phyloP scores from a whole-genome alignment of 1,140 invertebrate species.

The Heliconius congener region DNA sequence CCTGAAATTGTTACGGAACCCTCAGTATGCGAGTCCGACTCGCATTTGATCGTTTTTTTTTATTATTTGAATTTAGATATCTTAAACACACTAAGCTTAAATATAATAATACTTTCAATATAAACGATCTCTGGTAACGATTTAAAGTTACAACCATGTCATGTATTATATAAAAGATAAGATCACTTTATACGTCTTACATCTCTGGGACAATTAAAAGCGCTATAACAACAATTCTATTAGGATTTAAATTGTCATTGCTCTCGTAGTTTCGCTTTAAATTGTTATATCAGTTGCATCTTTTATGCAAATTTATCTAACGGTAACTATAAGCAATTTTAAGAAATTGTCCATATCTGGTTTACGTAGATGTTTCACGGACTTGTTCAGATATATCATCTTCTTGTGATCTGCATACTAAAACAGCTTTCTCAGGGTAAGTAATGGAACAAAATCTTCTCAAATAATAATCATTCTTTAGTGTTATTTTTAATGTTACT shows the following conservation, averaged over 20 bases:
- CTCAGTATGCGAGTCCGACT: no score
- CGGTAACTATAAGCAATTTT: constrained; percentile 47
- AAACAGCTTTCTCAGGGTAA: constrained; percentile 24
- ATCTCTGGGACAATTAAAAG: neutral
- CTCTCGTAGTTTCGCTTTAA: constrained; percentile 38
- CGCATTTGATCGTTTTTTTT: no score
- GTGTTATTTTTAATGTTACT: neutral
- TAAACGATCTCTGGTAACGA: neutral
- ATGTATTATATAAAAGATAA: constrained; percentile 7
- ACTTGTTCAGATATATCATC: constrained; percentile 49
- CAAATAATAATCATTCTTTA: neutral
- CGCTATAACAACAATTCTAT: constrained; percentile 12
- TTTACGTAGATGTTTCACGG: constrained; percentile 34
- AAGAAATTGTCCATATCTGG: constrained; percentile 44
- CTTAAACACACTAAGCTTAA: no score
- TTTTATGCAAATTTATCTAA: constrained; percentile 48
- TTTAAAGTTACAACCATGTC: neutral
- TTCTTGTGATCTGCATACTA: constrained; percentile 47
- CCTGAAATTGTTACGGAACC: no score
- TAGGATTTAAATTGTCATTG: constrained; percentile 13
- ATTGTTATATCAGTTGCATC: constrained; percentile 43
- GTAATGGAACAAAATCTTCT: neutral
- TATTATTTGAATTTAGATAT: no score
- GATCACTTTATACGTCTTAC: neutral
- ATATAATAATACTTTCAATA: neutral